phyloP scores from a whole-genome alignment of 2,797 vertebrate species.

The Austrolebias charrua region DNA sequence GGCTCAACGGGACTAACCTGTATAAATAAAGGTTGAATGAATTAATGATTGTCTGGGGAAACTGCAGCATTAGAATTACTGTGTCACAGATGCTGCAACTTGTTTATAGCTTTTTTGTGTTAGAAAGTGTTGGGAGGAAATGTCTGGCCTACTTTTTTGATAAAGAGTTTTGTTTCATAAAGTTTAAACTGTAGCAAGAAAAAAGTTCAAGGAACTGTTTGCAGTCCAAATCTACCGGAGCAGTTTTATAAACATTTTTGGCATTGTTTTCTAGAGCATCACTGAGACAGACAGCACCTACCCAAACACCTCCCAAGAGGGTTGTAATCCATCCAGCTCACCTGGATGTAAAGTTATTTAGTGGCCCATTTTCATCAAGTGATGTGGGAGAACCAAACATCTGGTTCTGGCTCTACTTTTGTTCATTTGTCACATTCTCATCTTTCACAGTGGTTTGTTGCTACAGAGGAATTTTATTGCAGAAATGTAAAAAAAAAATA shows the following conservation, averaged over 20 bases:
- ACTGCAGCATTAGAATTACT: neutral
- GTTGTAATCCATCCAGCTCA: conserved; percentile 5
- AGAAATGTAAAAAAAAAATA: too few species aligned
- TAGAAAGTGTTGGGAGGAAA: neutral
- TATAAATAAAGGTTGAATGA: too few species aligned
- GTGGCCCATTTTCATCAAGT: conserved; percentile 30
- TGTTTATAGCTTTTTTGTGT: neutral
- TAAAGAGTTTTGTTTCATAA: neutral
- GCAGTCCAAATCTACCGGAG: neutral
- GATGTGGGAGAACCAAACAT: conserved; percentile 10
- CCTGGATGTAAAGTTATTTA: conserved; percentile 11
- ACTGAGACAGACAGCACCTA: neutral
- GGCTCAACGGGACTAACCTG: too few species aligned
- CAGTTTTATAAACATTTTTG: neutral
- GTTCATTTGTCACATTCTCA: conserved; percentile 8
- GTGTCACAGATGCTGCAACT: neutral
- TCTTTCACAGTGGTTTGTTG: conserved; percentile 1
- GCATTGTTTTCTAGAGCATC: neutral
- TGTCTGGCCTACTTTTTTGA: conserved; percentile 5
- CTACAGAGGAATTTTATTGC: neutral
- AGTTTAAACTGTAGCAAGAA: neutral
- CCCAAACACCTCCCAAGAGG: neutral
- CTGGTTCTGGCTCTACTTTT: neutral
- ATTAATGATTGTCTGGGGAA: neutral
- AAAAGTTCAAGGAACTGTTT: neutral